These are phyloP conservation scores for Nestor notabilis DNA, from an alignment of 2,113 vertebrate genomes.

Conservation along the genomic window DNA sequence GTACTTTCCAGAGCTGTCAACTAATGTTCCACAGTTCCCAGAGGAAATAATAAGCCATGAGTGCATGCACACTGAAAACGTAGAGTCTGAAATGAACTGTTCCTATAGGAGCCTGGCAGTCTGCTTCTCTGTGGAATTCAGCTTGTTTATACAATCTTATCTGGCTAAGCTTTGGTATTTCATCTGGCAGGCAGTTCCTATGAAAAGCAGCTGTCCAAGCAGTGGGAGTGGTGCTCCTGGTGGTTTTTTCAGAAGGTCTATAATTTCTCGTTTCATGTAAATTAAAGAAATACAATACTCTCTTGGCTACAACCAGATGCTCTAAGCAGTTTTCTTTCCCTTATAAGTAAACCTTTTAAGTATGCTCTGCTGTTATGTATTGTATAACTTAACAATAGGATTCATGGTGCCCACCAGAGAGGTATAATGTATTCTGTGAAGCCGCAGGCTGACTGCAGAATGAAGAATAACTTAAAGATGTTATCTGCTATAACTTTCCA, in stretches of 20 bases:
- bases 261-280: slow-evolving; percentile 64
- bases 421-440: background rate
- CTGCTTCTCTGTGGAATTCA: slow-evolving; percentile 68
- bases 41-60: slow-evolving; percentile 69
- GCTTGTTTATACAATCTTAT: slow-evolving; percentile 77
- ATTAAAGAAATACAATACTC: slow-evolving; percentile 45
- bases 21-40: slow-evolving; percentile 68
- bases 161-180: slow-evolving; percentile 76
- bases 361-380: background rate
- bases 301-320: slow-evolving; percentile 2
- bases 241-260: slow-evolving; percentile 52
- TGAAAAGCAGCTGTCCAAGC: slow-evolving; percentile 78
- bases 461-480: background rate
- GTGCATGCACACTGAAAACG: slow-evolving; percentile 51
- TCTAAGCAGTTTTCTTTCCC: slow-evolving; percentile 14
- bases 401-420: background rate
- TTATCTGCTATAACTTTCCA: background rate
- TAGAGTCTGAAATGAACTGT: slow-evolving; percentile 42
- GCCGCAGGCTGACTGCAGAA: background rate
- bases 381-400: background rate
- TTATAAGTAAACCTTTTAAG: slow-evolving; percentile 6
- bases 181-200: slow-evolving; percentile 71
- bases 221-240: slow-evolving; percentile 66
- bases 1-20: slow-evolving; percentile 72
- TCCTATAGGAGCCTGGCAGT: slow-evolving; percentile 71